A percentile compares a stretch with the other conserved stretches of the same genome.
These are phyloP conservation scores for Panzeria rudis DNA, from an alignment of 2,888 invertebrate species.

Conservation along the genomic window DNA sequence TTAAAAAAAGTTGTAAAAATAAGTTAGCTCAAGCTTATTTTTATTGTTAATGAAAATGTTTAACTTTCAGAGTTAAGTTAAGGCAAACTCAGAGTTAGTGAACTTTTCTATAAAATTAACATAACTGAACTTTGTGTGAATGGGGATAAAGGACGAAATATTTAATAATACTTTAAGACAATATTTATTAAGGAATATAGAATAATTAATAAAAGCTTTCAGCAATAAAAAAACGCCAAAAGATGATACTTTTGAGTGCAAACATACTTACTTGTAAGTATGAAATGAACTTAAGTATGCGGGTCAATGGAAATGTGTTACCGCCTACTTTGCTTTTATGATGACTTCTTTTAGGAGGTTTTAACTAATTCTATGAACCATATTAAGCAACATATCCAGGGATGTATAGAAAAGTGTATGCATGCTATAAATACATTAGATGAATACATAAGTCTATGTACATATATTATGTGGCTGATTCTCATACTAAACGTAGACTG, in stretches of 20 bases:
- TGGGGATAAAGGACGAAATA: too few species aligned
- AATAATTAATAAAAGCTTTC: background rate
- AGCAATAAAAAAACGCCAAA: background rate
- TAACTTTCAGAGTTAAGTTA: too few species aligned
- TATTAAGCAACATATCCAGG: constrained; percentile 15
- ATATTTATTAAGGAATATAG: too few species aligned
- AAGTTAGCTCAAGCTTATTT: too few species aligned
- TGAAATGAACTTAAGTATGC: constrained; percentile 63
- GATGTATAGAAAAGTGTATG: constrained; percentile 30
- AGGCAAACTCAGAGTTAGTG: too few species aligned
- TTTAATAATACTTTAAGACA: too few species aligned
- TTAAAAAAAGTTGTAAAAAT: too few species aligned
- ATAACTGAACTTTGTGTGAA: too few species aligned
- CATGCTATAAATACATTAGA: constrained; percentile 26
- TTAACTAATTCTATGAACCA: constrained; percentile 17
- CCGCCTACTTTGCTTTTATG: constrained; percentile 58
- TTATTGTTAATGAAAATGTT: too few species aligned
- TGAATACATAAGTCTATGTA: constrained; percentile 23
- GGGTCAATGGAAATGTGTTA: constrained; percentile 62
- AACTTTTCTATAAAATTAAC: too few species aligned
- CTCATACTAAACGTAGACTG: too few species aligned
- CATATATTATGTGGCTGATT: too few species aligned
- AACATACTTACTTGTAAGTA: background rate
- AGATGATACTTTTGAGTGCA: background rate
- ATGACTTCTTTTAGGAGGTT: constrained; percentile 57